Evolutionary conservation across 1,140 invertebrate species (phyloP).

Genomic region (Drosophila nigromelanica): DNA sequence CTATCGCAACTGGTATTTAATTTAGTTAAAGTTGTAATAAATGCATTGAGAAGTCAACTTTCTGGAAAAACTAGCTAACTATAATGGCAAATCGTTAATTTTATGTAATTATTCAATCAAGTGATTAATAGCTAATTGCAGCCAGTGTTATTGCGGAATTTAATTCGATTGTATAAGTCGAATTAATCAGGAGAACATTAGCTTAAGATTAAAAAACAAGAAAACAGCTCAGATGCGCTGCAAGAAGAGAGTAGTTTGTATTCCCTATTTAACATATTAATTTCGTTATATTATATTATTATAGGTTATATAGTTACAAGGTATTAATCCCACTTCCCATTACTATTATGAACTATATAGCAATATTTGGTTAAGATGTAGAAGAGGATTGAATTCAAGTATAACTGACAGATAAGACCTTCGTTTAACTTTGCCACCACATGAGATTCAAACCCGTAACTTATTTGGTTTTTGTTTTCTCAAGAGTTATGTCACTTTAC

Average conservation of each 20-base stretch:
- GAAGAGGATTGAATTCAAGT: too few relatives aligned
- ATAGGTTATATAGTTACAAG: too few relatives aligned
- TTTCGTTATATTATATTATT: too few relatives aligned
- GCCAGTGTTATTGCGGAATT: not conserved
- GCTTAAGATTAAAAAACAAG: not conserved
- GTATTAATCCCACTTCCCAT: too few relatives aligned
- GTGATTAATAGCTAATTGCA: slow-evolving; percentile 46
- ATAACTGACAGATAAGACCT: too few relatives aligned
- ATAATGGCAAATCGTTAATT: slow-evolving; percentile 16
- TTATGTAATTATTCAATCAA: slow-evolving; percentile 48
- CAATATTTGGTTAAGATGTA: too few relatives aligned
- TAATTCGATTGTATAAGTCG: slow-evolving; percentile 10
- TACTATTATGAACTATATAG: too few relatives aligned
- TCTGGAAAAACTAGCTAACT: slow-evolving; percentile 15
- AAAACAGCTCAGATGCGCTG: not conserved
- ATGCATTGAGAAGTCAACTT: slow-evolving; percentile 7
- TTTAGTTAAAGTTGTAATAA: not conserved
- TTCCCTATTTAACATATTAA: too few relatives aligned
- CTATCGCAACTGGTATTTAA: slow-evolving; percentile 9
- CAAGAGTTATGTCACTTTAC: too few relatives aligned
- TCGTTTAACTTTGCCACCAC: too few relatives aligned
- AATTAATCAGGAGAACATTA: slow-evolving; percentile 11
- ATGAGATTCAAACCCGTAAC: too few relatives aligned
- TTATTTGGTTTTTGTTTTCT: too few relatives aligned
- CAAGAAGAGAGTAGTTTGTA: not conserved